A percentile compares a stretch with the other conserved stretches of the same genome.
Conservation (phyloP, 1,140 invertebrate genomes). For the Hylaeus volcanicus region DNA sequence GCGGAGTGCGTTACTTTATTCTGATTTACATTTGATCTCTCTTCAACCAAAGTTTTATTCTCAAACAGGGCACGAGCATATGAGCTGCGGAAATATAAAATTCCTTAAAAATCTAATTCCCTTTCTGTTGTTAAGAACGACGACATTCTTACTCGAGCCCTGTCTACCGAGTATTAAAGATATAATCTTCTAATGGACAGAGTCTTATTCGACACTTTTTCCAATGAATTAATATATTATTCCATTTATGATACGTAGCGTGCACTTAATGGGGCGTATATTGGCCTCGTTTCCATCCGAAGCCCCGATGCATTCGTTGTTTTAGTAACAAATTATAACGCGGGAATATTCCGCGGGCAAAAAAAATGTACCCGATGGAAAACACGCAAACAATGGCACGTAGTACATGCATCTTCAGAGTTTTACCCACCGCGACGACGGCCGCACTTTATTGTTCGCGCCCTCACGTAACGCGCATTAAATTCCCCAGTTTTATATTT, state of each 20-base stretch:
- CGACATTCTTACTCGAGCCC: no score
- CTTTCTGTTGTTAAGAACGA: no score
- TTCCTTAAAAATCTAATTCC: no score
- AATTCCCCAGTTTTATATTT: constrained; percentile 30
- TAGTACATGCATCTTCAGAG: neutral
- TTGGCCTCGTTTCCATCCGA: neutral
- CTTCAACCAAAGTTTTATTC: no score
- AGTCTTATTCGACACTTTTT: no score
- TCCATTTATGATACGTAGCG: neutral
- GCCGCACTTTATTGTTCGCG: neutral
- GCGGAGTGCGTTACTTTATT: no score
- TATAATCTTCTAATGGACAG: no score
- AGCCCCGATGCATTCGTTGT: neutral
- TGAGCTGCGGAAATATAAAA: no score
- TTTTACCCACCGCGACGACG: neutral
- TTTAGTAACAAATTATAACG: constrained; percentile 15
- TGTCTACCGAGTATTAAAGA: no score
- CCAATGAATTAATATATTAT: no score
- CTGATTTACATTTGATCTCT: no score
- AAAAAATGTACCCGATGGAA: constrained; percentile 7
- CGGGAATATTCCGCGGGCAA: neutral
- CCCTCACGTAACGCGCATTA: constrained; percentile 16
- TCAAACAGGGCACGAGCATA: no score
- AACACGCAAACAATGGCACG: neutral
- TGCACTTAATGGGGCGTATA: neutral